phyloP scores from a whole-genome alignment of 2,888 invertebrate genomes.

The Protula sp. region DNA sequence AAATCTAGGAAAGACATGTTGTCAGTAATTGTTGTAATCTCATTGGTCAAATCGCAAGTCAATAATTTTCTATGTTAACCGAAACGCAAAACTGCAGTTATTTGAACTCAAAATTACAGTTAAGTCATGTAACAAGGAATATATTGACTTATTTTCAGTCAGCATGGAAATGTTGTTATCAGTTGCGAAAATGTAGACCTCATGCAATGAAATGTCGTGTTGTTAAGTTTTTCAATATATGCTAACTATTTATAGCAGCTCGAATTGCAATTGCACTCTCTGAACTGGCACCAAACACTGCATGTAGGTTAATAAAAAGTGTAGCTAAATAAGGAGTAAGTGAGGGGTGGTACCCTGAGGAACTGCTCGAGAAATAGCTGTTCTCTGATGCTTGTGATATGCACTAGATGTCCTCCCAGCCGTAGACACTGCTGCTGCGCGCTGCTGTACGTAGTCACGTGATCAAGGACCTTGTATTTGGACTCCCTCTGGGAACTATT shows the following conservation, averaged over 20 bases:
- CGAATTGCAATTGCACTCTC: no score
- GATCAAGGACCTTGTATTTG: conserved; percentile 18
- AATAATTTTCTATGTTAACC: no score
- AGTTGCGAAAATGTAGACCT: neutral
- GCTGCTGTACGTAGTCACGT: conserved; percentile 17
- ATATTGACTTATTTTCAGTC: no score
- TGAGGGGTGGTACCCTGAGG: neutral
- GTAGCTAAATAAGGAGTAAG: neutral
- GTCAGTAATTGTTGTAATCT: no score
- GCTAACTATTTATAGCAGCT: neutral
- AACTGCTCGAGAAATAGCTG: conserved; percentile 25
- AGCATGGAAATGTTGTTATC: no score
- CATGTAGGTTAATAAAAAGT: neutral
- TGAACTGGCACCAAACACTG: neutral
- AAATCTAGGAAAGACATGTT: no score
- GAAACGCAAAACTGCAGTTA: no score
- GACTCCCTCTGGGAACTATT: conserved; percentile 15
- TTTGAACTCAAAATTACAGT: no score
- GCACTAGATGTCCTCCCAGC: conserved; percentile 21
- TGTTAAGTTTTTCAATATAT: neutral
- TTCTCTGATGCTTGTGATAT: conserved; percentile 23
- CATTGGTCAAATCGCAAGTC: no score
- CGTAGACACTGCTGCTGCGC: conserved; percentile 23
- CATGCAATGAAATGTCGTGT: neutral
- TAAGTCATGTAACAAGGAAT: no score